Conservation (phyloP, 2,888 invertebrate species). For the Spatulosminthurus flaviceps region DNA sequence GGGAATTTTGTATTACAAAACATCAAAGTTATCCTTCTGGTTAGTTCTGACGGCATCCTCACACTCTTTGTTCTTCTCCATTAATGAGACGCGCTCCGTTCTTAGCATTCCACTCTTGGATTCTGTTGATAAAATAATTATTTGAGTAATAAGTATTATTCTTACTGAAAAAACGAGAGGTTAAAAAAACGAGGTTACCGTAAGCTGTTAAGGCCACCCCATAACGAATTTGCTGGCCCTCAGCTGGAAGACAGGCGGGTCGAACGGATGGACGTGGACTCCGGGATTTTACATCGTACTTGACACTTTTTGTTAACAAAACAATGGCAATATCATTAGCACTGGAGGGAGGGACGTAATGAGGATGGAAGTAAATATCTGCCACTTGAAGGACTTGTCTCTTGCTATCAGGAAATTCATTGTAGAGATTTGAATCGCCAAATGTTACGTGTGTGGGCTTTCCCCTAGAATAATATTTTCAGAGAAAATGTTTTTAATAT, state of each 20-base stretch:
- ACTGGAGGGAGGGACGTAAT: constrained; percentile 42
- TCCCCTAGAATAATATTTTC: too few relatives aligned
- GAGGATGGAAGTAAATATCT: constrained; percentile 40
- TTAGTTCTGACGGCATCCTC: constrained; percentile 8
- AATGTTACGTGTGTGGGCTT: constrained; percentile 37
- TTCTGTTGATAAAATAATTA: neutral
- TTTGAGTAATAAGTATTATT: too few relatives aligned
- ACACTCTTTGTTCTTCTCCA: constrained; percentile 36
- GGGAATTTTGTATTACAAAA: constrained; percentile 15
- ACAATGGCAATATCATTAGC: constrained; percentile 38
- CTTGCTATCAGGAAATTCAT: neutral
- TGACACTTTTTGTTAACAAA: constrained; percentile 10
- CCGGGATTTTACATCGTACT: constrained; percentile 32
- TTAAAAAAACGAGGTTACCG: constrained; percentile 15
- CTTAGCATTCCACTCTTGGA: constrained; percentile 1
- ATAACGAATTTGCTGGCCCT: neutral
- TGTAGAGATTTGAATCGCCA: constrained; percentile 39
- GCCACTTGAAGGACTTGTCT: constrained; percentile 34
- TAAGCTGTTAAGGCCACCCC: constrained; percentile 23
- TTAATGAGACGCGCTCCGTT: constrained; percentile 20
- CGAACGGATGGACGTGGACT: constrained; percentile 34
- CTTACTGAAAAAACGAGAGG: too few relatives aligned
- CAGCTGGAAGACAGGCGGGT: constrained; percentile 38
- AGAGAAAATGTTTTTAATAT: neutral
- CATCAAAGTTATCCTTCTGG: constrained; percentile 2